Evolutionary conservation across 2,113 vertebrate genomes (phyloP).

Genomic region (Baryphthengus martii): DNA sequence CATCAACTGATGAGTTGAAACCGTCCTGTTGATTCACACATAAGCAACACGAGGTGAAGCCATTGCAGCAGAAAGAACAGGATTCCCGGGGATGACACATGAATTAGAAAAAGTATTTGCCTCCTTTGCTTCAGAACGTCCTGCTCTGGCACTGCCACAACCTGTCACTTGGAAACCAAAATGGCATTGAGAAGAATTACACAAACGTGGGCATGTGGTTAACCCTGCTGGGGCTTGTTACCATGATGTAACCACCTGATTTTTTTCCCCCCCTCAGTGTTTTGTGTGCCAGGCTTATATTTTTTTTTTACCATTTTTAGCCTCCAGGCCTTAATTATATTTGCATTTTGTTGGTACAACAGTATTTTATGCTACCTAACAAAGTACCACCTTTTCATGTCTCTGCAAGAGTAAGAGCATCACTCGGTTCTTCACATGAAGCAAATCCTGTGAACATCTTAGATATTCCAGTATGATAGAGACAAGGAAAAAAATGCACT

Average conservation of each 20-base stretch:
- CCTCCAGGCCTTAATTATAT: not conserved
- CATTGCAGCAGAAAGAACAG: not conserved
- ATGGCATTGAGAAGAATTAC: conserved; percentile 25
- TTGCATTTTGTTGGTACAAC: not conserved
- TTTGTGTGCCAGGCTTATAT: conserved; percentile 11
- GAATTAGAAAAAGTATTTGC: conserved; percentile 3
- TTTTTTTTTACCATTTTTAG: not conserved
- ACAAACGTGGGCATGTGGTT: conserved; percentile 33
- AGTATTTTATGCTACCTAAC: not conserved
- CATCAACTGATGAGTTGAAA: not conserved
- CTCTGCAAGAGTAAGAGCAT: not conserved
- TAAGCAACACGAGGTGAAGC: not conserved
- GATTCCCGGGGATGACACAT: not conserved
- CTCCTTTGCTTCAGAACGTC: not conserved
- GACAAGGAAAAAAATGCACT: not conserved
- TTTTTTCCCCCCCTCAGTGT: not conserved
- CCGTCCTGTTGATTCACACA: not conserved
- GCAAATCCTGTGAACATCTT: not conserved
- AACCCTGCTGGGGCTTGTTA: conserved; percentile 49
- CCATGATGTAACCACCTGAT: conserved; percentile 8
- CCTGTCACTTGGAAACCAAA: conserved; percentile 45
- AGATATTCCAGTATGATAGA: not conserved
- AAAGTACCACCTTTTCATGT: not conserved
- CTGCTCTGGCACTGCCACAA: conserved; percentile 27
- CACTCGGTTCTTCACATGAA: not conserved